Conservation (phyloP, 1,140 invertebrate genomes). For the Plectrocnemia conspersa region DNA sequence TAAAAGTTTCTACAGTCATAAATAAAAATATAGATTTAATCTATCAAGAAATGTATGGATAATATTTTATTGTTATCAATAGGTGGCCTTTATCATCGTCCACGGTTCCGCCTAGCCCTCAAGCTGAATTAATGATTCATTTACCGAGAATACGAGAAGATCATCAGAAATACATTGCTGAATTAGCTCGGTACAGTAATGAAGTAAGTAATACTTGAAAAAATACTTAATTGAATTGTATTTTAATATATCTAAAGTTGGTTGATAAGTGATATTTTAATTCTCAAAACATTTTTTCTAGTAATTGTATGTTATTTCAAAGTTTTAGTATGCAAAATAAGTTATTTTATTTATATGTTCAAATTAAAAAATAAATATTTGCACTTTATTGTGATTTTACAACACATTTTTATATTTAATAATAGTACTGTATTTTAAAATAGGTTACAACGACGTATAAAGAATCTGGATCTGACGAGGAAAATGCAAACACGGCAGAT, state of each 20-base stretch:
- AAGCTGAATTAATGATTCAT: constrained; percentile 95
- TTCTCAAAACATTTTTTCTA: no score
- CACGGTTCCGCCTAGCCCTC: constrained; percentile 73
- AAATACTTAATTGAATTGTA: no score
- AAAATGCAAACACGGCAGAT: constrained; percentile 91
- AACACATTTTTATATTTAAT: background rate
- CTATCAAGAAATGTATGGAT: no score
- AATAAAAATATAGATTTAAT: no score
- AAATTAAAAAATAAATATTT: background rate
- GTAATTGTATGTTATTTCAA: no score
- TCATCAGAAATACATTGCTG: constrained; percentile 96
- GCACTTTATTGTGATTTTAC: background rate
- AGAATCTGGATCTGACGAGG: constrained; percentile 84
- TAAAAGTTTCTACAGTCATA: constrained; percentile 9
- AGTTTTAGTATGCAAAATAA: background rate
- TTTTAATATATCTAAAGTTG: no score
- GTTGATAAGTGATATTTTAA: no score
- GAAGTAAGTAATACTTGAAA: constrained; percentile 57
- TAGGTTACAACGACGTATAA: constrained; percentile 85
- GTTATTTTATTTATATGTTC: background rate
- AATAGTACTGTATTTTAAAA: constrained; percentile 4
- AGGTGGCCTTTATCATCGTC: constrained; percentile 90
- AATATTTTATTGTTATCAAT: constrained; percentile 37
- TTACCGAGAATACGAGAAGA: constrained; percentile 92
- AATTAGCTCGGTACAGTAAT: constrained; percentile 92